phyloP scores from a whole-genome alignment of 1,140 invertebrate genomes.

The Harlomillsia oculata region DNA sequence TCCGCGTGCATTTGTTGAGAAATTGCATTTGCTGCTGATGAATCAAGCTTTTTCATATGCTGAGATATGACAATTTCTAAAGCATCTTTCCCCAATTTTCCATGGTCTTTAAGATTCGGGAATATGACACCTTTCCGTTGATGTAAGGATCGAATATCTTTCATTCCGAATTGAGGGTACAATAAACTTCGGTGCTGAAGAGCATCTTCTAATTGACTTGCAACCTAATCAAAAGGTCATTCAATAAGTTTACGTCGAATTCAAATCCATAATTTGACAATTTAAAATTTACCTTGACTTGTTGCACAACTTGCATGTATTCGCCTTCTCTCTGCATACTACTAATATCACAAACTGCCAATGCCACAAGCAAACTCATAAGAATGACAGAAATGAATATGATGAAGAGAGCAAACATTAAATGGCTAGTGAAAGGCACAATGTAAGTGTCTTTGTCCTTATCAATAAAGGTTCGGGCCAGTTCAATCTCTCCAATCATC shows the following conservation, averaged over 20 bases:
- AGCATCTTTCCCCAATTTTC: conserved; percentile 35
- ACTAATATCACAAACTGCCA: conserved; percentile 35
- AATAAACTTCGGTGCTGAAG: conserved; percentile 33
- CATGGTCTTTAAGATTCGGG: conserved; percentile 36
- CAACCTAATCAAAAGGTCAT: conserved; percentile 16
- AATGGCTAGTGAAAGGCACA: conserved; percentile 34
- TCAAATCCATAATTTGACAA: neutral
- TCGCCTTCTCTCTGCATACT: conserved; percentile 35
- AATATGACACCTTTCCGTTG: conserved; percentile 36
- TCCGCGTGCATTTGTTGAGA: conserved; percentile 10
- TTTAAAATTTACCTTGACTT: conserved; percentile 22
- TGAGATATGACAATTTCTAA: conserved; percentile 35
- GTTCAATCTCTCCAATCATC: conserved; percentile 34
- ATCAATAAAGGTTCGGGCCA: conserved; percentile 35
- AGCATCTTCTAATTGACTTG: conserved; percentile 35
- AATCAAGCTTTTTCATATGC: conserved; percentile 29
- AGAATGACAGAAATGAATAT: conserved; percentile 37
- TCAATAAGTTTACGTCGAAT: neutral
- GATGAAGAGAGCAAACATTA: conserved; percentile 36
- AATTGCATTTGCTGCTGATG: neutral
- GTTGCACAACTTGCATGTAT: conserved; percentile 36
- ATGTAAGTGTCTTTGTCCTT: conserved; percentile 26
- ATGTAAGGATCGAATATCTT: conserved; percentile 28
- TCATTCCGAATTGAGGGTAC: conserved; percentile 35
- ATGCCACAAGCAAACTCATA: conserved; percentile 32